phyloP scores from a whole-genome alignment of 2,113 vertebrate genomes.

The Carassius carassius region DNA sequence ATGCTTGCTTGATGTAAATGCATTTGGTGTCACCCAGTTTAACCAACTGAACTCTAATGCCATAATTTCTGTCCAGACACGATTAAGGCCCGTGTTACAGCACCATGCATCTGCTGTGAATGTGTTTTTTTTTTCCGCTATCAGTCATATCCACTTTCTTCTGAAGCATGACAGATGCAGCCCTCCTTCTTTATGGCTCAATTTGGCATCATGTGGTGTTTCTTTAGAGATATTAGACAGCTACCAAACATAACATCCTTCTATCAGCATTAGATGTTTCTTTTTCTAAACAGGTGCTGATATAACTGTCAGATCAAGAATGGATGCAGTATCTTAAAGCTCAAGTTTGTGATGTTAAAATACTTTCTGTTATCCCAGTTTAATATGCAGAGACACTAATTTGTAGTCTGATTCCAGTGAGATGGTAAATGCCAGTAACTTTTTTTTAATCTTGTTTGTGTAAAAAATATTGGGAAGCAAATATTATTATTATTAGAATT shows the following conservation, averaged over 20 bases:
- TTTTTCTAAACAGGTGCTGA: slow-evolving; percentile 7
- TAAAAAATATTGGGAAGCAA: not conserved
- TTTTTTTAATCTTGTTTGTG: not conserved
- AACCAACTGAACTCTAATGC: slow-evolving; percentile 40
- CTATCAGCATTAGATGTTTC: not conserved
- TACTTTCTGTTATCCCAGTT: not conserved
- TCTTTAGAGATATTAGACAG: not conserved
- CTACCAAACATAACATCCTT: not conserved
- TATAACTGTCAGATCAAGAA: not conserved
- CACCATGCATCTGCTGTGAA: slow-evolving; percentile 10
- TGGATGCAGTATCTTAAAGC: not conserved
- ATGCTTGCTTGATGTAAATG: slow-evolving; percentile 45
- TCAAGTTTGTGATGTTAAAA: not conserved
- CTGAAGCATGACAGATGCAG: slow-evolving; percentile 25
- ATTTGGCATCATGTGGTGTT: not conserved
- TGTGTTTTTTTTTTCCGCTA: slow-evolving; percentile 5
- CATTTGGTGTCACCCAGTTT: slow-evolving; percentile 14
- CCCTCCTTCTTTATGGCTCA: not conserved
- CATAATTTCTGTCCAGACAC: slow-evolving; percentile 45
- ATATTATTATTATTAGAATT: not conserved
- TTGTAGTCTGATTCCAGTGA: not conserved
- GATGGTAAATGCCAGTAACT: not conserved
- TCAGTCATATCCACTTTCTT: slow-evolving; percentile 37
- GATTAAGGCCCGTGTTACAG: slow-evolving; percentile 29
- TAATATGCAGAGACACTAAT: not conserved